A percentile compares a stretch with the other conserved stretches of the same genome.
These are phyloP conservation scores for Mesitornis unicolor DNA, from an alignment of 2,113 vertebrate genomes.

Conservation along the genomic window DNA sequence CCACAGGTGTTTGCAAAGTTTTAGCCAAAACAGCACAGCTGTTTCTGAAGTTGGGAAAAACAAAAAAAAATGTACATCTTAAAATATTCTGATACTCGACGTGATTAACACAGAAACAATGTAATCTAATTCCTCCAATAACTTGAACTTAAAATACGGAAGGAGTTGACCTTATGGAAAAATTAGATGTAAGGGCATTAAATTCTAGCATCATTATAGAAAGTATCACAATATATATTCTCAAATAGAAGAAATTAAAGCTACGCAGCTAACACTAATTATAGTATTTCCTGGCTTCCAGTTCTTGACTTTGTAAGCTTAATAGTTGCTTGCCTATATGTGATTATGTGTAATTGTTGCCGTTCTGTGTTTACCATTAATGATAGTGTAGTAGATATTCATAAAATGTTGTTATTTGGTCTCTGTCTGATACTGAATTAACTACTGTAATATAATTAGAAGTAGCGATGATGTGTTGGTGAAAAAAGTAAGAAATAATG, in stretches of 20 bases:
- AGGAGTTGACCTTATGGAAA: background rate
- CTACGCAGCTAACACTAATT: background rate
- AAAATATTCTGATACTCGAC: background rate
- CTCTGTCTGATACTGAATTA: background rate
- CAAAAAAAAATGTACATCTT: background rate
- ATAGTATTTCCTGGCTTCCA: background rate
- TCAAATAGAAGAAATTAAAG: background rate
- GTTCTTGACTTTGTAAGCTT: background rate
- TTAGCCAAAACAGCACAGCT: background rate
- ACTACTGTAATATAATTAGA: background rate
- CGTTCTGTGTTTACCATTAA: background rate
- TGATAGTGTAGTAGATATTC: background rate
- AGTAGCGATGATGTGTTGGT: background rate
- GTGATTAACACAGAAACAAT: background rate
- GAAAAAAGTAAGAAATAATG: background rate
- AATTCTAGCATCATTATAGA: background rate
- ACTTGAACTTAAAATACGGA: background rate
- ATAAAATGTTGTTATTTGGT: background rate
- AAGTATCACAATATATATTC: background rate
- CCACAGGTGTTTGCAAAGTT: background rate
- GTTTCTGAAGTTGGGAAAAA: background rate
- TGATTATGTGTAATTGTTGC: background rate
- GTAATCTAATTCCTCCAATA: background rate
- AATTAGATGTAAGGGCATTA: background rate
- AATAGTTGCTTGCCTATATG: rapidly evolving